Evolutionary conservation across 2,113 vertebrate genomes (phyloP).

Genomic region (Callochromis pleurospilus): DNA sequence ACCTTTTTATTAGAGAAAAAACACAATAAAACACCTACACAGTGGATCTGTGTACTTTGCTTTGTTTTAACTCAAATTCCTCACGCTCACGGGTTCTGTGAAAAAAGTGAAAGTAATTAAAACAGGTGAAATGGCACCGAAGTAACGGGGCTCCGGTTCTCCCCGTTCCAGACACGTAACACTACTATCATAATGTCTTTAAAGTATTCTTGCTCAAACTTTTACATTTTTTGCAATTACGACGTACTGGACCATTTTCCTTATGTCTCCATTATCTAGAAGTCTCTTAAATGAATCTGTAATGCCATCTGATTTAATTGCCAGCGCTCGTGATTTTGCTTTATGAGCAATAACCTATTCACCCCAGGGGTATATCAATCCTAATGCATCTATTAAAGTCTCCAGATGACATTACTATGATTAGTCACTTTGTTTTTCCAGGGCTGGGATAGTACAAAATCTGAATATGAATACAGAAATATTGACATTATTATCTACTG

Average conservation of each 20-base stretch:
- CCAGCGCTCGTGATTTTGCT: slow-evolving; percentile 39
- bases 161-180: background rate
- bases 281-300: slow-evolving; percentile 50
- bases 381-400: slow-evolving; percentile 69
- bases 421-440: slow-evolving; percentile 62
- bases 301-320: slow-evolving; percentile 61
- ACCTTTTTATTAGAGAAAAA: background rate
- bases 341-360: slow-evolving; percentile 64
- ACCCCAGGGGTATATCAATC: slow-evolving; percentile 55
- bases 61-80: background rate
- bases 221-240: slow-evolving; percentile 49
- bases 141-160: background rate
- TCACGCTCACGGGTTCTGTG: background rate
- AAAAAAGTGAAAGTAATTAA: background rate
- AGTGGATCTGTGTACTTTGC: background rate
- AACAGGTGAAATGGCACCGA: slow-evolving; percentile 8
- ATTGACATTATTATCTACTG: slow-evolving; percentile 54
- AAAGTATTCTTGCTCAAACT: slow-evolving; percentile 55
- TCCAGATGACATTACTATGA: slow-evolving; percentile 60
- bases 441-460: slow-evolving; percentile 35
- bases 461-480: slow-evolving; percentile 54
- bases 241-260: slow-evolving; percentile 45
- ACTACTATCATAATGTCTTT: slow-evolving; percentile 36
- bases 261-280: slow-evolving; percentile 27
- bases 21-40: background rate